phyloP scores from a whole-genome alignment of 2,888 invertebrate species.

The Philonicus albiceps region DNA sequence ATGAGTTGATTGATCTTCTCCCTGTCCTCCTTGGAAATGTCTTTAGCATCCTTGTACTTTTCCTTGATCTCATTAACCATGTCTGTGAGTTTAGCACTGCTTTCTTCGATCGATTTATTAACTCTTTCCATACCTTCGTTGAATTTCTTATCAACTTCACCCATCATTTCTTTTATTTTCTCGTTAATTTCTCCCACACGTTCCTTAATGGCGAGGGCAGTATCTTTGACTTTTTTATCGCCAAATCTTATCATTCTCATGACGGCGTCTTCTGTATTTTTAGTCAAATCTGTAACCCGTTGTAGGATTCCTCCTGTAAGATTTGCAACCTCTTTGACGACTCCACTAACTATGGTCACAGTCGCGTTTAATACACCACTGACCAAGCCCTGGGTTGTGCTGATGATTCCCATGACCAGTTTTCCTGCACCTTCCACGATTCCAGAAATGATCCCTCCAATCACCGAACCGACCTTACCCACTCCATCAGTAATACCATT shows the following conservation, averaged over 20 bases:
- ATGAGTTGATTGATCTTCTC: not conserved
- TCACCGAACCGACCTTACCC: not conserved
- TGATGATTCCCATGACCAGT: not conserved
- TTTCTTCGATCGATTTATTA: not conserved
- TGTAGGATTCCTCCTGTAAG: not conserved
- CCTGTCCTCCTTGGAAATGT: not conserved
- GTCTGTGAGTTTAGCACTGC: not conserved
- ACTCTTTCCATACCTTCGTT: not conserved
- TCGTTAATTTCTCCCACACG: not conserved
- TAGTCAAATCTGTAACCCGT: not conserved
- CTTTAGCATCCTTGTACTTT: not conserved
- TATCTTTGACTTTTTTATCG: not conserved
- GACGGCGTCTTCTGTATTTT: not conserved
- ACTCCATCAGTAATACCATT: not conserved
- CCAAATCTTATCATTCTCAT: not conserved
- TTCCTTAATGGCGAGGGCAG: not conserved
- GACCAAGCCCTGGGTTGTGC: not conserved
- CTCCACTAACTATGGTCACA: not conserved
- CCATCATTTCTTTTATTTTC: not conserved
- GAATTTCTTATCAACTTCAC: not conserved
- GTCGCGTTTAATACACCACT: not conserved
- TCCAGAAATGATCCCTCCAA: conserved; percentile 1
- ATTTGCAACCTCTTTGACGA: not conserved
- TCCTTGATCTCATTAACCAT: not conserved
- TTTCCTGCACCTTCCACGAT: not conserved